Percentiles rank a stretch among this genome's conserved stretches.
Evolutionary conservation across 2,888 invertebrate species (phyloP).

Genomic region (Mantis religiosa): DNA sequence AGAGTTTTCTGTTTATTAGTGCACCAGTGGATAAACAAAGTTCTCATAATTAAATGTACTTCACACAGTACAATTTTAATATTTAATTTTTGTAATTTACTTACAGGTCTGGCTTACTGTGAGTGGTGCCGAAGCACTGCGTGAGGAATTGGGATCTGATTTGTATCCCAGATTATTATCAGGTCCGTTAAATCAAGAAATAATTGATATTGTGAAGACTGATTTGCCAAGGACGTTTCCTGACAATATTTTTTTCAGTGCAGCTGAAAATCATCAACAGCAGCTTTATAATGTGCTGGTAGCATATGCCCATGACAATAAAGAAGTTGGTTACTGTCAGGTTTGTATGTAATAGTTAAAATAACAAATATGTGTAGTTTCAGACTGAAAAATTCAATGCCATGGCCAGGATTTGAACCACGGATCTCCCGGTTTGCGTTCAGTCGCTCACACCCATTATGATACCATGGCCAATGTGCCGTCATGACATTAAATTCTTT

Average conservation of each 20-base stretch:
- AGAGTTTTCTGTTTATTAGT: too few relatives aligned
- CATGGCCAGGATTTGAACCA: too few relatives aligned
- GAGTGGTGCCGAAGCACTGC: conserved; percentile 72
- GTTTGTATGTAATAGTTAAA: conserved; percentile 39
- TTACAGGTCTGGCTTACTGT: conserved; percentile 76
- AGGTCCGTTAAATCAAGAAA: conserved; percentile 63
- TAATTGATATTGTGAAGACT: conserved; percentile 78
- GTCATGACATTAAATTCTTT: too few relatives aligned
- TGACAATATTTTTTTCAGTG: conserved; percentile 86
- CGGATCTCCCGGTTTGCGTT: too few relatives aligned
- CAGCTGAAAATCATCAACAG: conserved; percentile 65
- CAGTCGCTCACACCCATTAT: too few relatives aligned
- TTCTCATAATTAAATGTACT: neutral
- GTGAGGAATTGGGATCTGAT: conserved; percentile 49
- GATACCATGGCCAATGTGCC: too few relatives aligned
- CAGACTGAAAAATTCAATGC: too few relatives aligned
- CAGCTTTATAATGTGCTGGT: conserved; percentile 81
- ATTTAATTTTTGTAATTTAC: neutral
- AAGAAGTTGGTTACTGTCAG: conserved; percentile 86
- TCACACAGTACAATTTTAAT: neutral
- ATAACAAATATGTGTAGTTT: too few relatives aligned
- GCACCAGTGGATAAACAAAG: too few relatives aligned
- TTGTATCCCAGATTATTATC: conserved; percentile 56
- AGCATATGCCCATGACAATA: conserved; percentile 85
- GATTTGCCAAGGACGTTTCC: conserved; percentile 93